Conservation (phyloP, 1,140 invertebrate species). For the Drosophila mojavensis region DNA sequence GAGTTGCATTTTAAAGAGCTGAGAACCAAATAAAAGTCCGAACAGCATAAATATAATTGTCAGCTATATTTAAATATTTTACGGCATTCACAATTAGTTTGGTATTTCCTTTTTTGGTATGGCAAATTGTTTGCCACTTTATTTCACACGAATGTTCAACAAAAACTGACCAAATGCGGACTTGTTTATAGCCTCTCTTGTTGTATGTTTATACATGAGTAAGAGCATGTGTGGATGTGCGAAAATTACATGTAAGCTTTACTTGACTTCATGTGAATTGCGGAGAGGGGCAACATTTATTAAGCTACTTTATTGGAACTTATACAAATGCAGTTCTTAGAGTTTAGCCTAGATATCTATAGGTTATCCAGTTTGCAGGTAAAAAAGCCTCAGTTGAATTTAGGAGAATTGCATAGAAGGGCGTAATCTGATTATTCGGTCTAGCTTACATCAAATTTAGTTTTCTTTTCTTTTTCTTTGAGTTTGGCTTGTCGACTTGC, state of each 20-base stretch:
- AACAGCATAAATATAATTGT: conserved; percentile 27
- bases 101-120: conserved; percentile 37
- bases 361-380: no score
- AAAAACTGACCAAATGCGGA: conserved; percentile 33
- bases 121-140: conserved; percentile 22
- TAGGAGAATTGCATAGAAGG: background rate
- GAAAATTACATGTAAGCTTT: background rate
- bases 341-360: background rate
- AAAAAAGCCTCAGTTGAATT: background rate
- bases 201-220: conserved; percentile 2
- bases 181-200: conserved; percentile 8
- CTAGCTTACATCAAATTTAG: no score
- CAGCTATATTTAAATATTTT: conserved; percentile 13
- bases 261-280: no score
- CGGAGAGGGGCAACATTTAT: no score
- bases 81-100: conserved; percentile 49
- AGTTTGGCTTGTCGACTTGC: background rate
- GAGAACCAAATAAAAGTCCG: conserved; percentile 22
- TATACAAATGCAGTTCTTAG: background rate
- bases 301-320: no score
- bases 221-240: background rate
- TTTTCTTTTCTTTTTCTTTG: no score
- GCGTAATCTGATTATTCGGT: background rate
- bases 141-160: conserved; percentile 19
- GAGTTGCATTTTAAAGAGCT: conserved; percentile 35